Base-by-base conservation (phyloP, 2,888 invertebrate species). In the Volucella bombylans region DNA sequence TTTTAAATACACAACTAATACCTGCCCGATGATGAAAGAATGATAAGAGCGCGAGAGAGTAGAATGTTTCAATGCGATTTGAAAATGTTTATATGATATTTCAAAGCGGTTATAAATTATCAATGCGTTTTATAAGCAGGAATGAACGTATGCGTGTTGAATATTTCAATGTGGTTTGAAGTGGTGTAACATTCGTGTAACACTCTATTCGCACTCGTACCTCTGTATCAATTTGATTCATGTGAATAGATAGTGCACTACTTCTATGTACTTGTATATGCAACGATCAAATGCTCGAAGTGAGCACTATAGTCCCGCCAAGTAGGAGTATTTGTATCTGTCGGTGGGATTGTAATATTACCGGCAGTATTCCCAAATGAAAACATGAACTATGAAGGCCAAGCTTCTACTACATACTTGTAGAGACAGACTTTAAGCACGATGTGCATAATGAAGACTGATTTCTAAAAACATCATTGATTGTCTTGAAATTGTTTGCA, bases 371-470 rank as follows among this genome's bases (percentile, higher is more conserved):
- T 52, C 12, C 82, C 82, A 77, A 73, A 59, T 73, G 73, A 47
- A 78, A 64, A 78, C 67, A 83, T 67, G 50, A 69, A 64, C 61
- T 68, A 41, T 49, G 82, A 79, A 74, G 82, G 82, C 82, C 82
- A 55, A 15, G 47, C 55, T 41, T 68, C 43, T 23, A 59, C 39
- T 59, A 8, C 38, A 9, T 18, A 23, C 39, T 41, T 14, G 14
- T 11, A 15, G 10, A 4, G 15, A 45, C 49, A 38, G 45, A 52
- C 45, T 43, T 38, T 72, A 45, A 38, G 55, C 72, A 79, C 10
- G 54, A 76, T 50, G 47, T 43, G 43, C 14, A 50, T 49, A 74
- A 61, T 57, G 43, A 23, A 54, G 52, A 47, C 64, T 57, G 41
- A n/a, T n/a, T 61, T 50, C 14, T 50, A 23, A 31, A 18, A 62